Percentiles rank a stretch among this genome's conserved stretches.
phyloP scores from a whole-genome alignment of 53 echinoderm and acorn worm genomes.

The Pentamera pediparva region DNA sequence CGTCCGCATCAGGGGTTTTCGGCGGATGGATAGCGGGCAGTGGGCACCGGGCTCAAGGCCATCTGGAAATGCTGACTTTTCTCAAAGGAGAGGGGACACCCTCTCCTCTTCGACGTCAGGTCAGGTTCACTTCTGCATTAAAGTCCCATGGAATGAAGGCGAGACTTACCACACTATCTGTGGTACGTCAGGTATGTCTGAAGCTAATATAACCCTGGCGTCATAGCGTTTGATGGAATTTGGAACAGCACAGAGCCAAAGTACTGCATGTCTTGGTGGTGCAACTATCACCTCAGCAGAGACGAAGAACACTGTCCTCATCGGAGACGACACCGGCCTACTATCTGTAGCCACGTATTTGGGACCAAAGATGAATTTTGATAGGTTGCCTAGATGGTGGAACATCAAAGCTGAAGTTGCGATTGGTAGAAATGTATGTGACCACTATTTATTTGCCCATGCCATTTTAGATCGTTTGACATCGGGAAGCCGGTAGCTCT shows the following conservation, averaged over 20 bases:
- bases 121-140: slow-evolving; percentile 22
- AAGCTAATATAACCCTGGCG: not conserved
- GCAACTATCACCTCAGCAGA: not conserved
- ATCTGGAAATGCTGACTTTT: no score
- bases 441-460: not conserved
- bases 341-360: not conserved
- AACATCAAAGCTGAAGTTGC: not conserved
- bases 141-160: slow-evolving; percentile 7
- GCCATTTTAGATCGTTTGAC: not conserved
- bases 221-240: no score
- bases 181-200: not conserved
- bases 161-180: not conserved
- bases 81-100: no score
- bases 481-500: not conserved
- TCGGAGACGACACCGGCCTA: slow-evolving; percentile 37
- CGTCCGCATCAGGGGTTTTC: no score
- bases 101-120: no score
- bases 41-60: no score
- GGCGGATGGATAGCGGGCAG: no score
- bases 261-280: slow-evolving; percentile 4
- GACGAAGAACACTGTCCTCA: not conserved
- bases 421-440: not conserved
- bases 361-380: not conserved
- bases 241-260: not conserved
- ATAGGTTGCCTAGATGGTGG: not conserved